Evolutionary conservation across 2,113 vertebrate genomes (phyloP), one percentile per base, ranked within the genome.

Genomic region (Columbina picui): DNA sequence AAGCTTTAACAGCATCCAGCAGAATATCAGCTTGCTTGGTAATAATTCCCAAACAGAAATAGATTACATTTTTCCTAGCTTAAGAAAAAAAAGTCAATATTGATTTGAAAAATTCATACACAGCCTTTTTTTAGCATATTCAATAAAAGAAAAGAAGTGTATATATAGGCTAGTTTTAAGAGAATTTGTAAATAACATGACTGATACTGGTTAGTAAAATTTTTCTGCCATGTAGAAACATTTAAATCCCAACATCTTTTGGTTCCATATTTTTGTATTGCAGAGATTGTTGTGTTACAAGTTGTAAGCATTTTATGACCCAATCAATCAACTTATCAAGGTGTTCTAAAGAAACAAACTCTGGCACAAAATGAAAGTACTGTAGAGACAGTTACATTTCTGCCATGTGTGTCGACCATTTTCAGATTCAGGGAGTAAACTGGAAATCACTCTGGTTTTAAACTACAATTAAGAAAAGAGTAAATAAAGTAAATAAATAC

Each of bases 1-100:
- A 90, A 81, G 68, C 76, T 78, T 74, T 93, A 77, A 85, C 67
- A 92, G 79, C 71, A 94, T 94, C 82, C 85, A 94, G 70, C 64
- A 81, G 91, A 94, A 82, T 59, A 78, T 52, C 41, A 93, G 75
- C 55, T 70, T 93, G 77, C 53, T 85, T 88, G 79, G 87, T 87
- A 91, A 84, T 94, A 95, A 91, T 87, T 93, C 86, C 52, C 16
- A 86, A 93, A 84, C 29, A 94, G 87, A 97, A 92, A 96, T 57
- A 57, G 84, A 84, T 96, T 76, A 75, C 45, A 43, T 92, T 85
- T 97, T 95, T 96, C 70, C 91, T 82, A 84, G 47, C 43, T 70
- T 74, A 91, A 92, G 43, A 91, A 83, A 94, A 94, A 95, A 91
- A 85, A 61, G 71, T 87, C 93, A 92, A 94, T 91, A 94, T 87